A percentile compares a stretch with the other conserved stretches of the same genome.
Conservation (phyloP, 2,113 vertebrate species). For the Cyanoderma ruficeps region DNA sequence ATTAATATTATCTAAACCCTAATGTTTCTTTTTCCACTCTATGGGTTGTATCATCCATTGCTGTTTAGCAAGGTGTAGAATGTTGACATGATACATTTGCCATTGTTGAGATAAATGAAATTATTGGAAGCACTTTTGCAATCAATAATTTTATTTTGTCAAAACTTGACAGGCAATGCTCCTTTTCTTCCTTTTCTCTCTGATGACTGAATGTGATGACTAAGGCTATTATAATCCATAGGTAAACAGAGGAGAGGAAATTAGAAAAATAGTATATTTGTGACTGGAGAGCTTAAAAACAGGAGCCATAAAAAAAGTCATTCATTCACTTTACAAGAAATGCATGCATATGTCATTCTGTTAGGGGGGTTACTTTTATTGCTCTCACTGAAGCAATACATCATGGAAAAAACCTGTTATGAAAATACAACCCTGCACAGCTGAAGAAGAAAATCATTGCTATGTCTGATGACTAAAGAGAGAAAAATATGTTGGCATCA, state of each 20-base stretch:
- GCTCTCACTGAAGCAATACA: not conserved
- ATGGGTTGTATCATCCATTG: not conserved
- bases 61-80: not conserved
- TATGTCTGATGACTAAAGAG: not conserved
- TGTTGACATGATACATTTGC: not conserved
- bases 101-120: not conserved
- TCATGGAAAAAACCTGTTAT: not conserved
- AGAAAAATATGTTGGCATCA: not conserved
- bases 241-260: not conserved
- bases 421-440: not conserved
- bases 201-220: not conserved
- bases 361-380: not conserved
- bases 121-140: not conserved
- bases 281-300: not conserved
- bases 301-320: not conserved
- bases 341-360: not conserved
- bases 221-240: not conserved
- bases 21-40: not conserved
- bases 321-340: not conserved
- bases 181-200: not conserved
- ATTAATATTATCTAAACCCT: not conserved
- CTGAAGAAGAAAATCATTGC: not conserved
- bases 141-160: not conserved
- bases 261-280: not conserved
- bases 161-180: not conserved